Evolutionary conservation across 1,140 invertebrate genomes (phyloP), one percentile per base, ranked within the genome.

Genomic region (Cotesia vestalis): DNA sequence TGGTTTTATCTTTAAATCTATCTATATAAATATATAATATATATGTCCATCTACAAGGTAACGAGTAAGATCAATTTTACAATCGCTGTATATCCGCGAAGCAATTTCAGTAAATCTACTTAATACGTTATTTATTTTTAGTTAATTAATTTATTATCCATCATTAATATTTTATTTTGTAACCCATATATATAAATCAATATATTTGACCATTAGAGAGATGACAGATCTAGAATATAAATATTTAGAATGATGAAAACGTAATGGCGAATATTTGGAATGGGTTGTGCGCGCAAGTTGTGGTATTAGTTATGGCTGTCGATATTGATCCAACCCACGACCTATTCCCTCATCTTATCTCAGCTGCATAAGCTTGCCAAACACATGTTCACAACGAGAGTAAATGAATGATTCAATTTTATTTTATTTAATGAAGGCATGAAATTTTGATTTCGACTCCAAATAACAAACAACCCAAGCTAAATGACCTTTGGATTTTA

Each of bases 321-420:
- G 72, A 76, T 76, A 76, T 76, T 76, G 75, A 76, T 76, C 75
- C 68, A 64, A 51, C 61, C 8, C 66, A 59, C 71, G 62, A 72
- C 68, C 34, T 52, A 75, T 69, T 66, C 72, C 59, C 57, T 52
- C 36, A 46, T 46, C 40, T 46, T 46, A 46, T 46, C 20, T 35
- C 40, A 51, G 62, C 70, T 64, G 57, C 51, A 52, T 66, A 36
- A 52, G 61, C 71, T 72, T 72, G 12, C 14, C n/a, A 46, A 9
- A 46, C 40, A 46, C 40, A 46, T 46, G 11, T 46, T 46, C 5
- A 46, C 40, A 6, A 2, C 40, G 0, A 46, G 63, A 60, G 6
- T 46, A 3, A 46, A 57, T 35, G 8, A 36, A 12, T 6, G 60
- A 36, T 11, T 55, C 20, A 2, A 9, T 35, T 59, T 35, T 38